Conservation (phyloP, 1,140 invertebrate species). For the Macrostomum lignano region DNA sequence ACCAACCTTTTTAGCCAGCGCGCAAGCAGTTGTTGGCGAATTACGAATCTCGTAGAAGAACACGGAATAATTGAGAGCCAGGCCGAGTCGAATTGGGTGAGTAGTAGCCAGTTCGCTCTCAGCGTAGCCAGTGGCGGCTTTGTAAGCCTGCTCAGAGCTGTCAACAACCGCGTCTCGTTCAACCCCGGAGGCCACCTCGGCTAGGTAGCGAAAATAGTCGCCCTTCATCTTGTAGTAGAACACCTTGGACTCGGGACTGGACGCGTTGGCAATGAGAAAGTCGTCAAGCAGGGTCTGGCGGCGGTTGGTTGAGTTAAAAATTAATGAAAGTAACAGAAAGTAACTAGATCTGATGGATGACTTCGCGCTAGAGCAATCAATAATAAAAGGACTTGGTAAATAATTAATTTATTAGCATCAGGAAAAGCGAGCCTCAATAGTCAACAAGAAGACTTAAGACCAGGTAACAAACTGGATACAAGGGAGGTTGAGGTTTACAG, state of each 20-base stretch:
- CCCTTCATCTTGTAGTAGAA: conserved; percentile 36
- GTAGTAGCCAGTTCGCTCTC: conserved; percentile 78
- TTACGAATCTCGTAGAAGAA: conserved; percentile 97
- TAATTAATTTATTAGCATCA: too few species aligned
- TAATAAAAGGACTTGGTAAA: too few species aligned
- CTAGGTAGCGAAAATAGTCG: conserved; percentile 79
- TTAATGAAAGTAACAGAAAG: too few species aligned
- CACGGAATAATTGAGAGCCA: conserved; percentile 72
- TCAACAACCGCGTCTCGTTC: conserved; percentile 76
- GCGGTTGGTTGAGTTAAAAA: too few species aligned
- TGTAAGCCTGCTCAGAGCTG: conserved; percentile 75
- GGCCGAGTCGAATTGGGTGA: conserved; percentile 52
- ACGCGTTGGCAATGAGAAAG: background rate
- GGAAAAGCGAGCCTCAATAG: too few species aligned
- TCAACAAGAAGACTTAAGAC: too few species aligned
- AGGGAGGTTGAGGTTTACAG: too few species aligned
- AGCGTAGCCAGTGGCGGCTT: conserved; percentile 78
- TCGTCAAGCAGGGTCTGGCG: too few species aligned
- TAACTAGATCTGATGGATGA: too few species aligned
- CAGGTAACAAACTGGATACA: too few species aligned
- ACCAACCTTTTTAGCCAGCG: conserved; percentile 80
- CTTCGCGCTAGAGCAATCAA: too few species aligned
- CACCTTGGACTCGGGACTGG: background rate
- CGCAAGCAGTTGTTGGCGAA: conserved; percentile 74
- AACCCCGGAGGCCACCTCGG: conserved; percentile 73